Evolutionary conservation across 2,113 vertebrate species (phyloP), one percentile per base, ranked within the genome.

Genomic region (Nestor notabilis): DNA sequence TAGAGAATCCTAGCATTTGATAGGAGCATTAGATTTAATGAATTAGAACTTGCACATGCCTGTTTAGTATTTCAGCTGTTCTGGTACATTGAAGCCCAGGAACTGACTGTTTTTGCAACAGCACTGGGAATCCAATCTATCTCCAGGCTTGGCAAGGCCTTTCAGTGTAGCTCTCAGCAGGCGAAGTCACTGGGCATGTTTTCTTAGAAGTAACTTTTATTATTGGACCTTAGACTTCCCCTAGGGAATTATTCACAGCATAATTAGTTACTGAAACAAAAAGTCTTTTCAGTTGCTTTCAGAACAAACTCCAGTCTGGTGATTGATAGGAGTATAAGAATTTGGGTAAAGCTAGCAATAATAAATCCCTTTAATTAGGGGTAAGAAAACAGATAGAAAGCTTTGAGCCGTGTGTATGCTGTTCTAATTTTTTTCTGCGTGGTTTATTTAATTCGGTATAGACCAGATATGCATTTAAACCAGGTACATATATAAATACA

Each of bases 81-180:
- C 74, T 93, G 46, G 29, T 86, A 78, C 71, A 85, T 14, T 75
- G 91, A 56, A 95, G 28, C 37, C 61, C 90, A 68, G 58, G 89
- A 96, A 97, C 33, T 64, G 80, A 96, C 79, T 96, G 49, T 58
- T 97, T 81, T 75, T 94, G 29, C 87, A 91, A 83, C 66, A 93
- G 87, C 92, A 31, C 69, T 81, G 86, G 63, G 44, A 97, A 91
- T 93, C 69, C 46, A 97, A 93, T 96, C 65, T 96, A 83, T 81
- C 83, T 96, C 72, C 81, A 90, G 86, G 55, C 75, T 95, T 93
- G 44, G 93, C 70, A 96, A 97, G 60, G 64, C 21, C 81, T 96
- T 96, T 83, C 41, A 85, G 10, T 63, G 70, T 18, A 70, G n/a
- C 20, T 95, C 87, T 85, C 87, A 91, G 78, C 91, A 94, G 87